Evolutionary conservation across 2,113 vertebrate genomes (phyloP), one percentile per base, ranked within the genome.

Genomic region (Nesoenas mayeri): DNA sequence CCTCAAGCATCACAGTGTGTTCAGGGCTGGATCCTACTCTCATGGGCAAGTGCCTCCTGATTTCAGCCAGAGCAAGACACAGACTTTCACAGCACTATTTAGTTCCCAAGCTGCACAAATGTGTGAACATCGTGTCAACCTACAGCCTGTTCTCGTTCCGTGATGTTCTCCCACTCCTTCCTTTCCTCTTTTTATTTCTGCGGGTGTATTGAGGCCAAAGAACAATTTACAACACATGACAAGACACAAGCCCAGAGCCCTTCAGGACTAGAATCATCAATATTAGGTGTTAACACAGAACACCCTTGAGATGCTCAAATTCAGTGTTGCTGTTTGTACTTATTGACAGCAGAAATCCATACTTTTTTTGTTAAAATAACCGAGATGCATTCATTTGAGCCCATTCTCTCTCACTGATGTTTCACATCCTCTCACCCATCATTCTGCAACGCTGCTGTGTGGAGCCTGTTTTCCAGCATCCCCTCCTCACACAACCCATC

Each of bases 391-490:
- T 28, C 22, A n/a, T 17, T 11, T 11, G 21, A 91, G 8, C 32
- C 15, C 34, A 5, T 64, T 48, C 61, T 58, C 24, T 36, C 40
- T 69, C 53, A 32, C 20, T 0, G 0, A 15, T 28, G n/a, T 16
- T 51, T 69, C 25, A 17, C 3, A 1, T 10, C 36, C 31, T 61
- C 50, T 60, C 70, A 34, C 40, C 50, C n/a, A 34, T 79, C 9
- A 1, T 21, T 36, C 50, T 44, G 34, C 31, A 5, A 32, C 0
- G 0, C n/a, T 3, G 1, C 71, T 2, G 6, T 3, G 5, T 0
- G 6, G 22, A 73, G 51, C 26, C 44, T 42, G 56, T 29, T 72
- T 69, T 20, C 58, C 79, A 36, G 3, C 0, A 29, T 56, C 28
- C 8, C 2, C 31, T 51, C 42, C 78, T 24, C 42, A 10, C 44